These are phyloP conservation scores for Beroe forskalii DNA, from an alignment of 37 sponge, comb jelly and placozoan genomes.

Conservation along the genomic window DNA sequence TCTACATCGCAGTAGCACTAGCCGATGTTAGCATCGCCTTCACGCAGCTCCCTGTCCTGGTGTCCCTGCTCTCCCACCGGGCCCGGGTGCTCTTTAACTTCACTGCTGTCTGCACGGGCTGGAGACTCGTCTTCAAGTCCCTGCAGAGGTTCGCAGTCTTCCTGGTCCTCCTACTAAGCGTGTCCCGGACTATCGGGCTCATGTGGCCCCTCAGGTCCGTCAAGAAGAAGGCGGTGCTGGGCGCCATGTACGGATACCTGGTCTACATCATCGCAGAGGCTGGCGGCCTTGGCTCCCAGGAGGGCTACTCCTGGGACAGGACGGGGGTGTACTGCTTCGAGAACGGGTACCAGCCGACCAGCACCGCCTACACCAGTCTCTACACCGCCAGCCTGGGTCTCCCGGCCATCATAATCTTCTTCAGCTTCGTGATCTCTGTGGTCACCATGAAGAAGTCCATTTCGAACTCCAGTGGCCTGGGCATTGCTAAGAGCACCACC, in stretches of 20 bases:
- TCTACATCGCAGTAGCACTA: slow-evolving; percentile 37
- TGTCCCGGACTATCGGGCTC: slow-evolving; percentile 38
- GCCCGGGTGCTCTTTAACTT: background rate
- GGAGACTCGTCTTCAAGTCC: slow-evolving; percentile 57
- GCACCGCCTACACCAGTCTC: background rate
- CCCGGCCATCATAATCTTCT: slow-evolving; percentile 1
- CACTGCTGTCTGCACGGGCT: background rate
- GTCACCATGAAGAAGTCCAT: slow-evolving; percentile 2
- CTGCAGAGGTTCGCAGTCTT: slow-evolving; percentile 48
- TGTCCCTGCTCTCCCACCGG: slow-evolving; percentile 15
- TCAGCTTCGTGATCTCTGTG: slow-evolving; percentile 23
- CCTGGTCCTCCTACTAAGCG: slow-evolving; percentile 48
- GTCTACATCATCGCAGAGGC: slow-evolving; percentile 2
- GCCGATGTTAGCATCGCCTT: background rate
- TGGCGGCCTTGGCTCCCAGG: slow-evolving; percentile 1
- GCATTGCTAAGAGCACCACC: background rate
- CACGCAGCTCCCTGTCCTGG: slow-evolving; percentile 37
- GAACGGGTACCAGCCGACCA: slow-evolving; percentile 42
- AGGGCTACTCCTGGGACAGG: slow-evolving; percentile 18
- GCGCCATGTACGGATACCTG: slow-evolving; percentile 11
- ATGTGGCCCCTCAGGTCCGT: slow-evolving; percentile 13
- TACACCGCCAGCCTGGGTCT: slow-evolving; percentile 28
- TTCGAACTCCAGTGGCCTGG: background rate
- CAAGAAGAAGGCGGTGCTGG: background rate
- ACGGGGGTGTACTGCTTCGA: slow-evolving; percentile 60